phyloP scores from a whole-genome alignment of 1,140 invertebrate species.

The Phortica variegata region DNA sequence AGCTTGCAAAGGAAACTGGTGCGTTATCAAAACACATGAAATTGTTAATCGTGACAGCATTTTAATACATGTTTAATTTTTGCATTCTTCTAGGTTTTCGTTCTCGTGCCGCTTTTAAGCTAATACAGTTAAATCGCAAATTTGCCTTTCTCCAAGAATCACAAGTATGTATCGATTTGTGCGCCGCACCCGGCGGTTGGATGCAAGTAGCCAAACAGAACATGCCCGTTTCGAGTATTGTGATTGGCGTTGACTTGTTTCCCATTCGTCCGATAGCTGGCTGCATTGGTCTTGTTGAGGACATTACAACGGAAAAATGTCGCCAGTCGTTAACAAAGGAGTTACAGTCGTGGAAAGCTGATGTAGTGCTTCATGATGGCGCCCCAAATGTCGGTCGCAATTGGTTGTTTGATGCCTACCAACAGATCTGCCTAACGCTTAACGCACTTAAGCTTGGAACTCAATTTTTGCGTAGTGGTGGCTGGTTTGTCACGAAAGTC shows the following conservation, averaged over 20 bases:
- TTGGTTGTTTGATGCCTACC: slow-evolving; percentile 97
- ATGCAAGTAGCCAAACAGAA: slow-evolving; percentile 99
- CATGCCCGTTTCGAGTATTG: slow-evolving; percentile 95
- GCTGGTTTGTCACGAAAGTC: slow-evolving; percentile 98
- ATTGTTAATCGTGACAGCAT: background rate
- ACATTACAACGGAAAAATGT: slow-evolving; percentile 96
- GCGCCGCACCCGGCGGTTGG: slow-evolving; percentile 99
- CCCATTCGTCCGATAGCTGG: slow-evolving; percentile 92
- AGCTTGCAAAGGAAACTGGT: slow-evolving; percentile 98
- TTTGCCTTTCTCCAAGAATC: slow-evolving; percentile 97
- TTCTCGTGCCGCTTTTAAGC: slow-evolving; percentile 97
- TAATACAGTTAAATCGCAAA: slow-evolving; percentile 96
- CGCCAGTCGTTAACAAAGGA: slow-evolving; percentile 76
- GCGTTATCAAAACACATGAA: slow-evolving; percentile 27
- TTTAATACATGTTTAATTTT: too few relatives aligned
- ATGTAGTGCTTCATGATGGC: slow-evolving; percentile 95
- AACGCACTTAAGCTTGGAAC: slow-evolving; percentile 91
- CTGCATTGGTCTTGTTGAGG: slow-evolving; percentile 85
- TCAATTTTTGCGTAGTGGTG: slow-evolving; percentile 87
- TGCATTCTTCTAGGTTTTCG: slow-evolving; percentile 81
- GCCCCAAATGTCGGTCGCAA: slow-evolving; percentile 98
- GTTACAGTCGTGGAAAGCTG: slow-evolving; percentile 94
- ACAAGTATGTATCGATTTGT: slow-evolving; percentile 94
- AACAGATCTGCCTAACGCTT: slow-evolving; percentile 87
- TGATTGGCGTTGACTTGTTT: slow-evolving; percentile 94